These are phyloP conservation scores for Murina feae DNA, from an alignment of 2,113 vertebrate genomes.

Conservation along the genomic window DNA sequence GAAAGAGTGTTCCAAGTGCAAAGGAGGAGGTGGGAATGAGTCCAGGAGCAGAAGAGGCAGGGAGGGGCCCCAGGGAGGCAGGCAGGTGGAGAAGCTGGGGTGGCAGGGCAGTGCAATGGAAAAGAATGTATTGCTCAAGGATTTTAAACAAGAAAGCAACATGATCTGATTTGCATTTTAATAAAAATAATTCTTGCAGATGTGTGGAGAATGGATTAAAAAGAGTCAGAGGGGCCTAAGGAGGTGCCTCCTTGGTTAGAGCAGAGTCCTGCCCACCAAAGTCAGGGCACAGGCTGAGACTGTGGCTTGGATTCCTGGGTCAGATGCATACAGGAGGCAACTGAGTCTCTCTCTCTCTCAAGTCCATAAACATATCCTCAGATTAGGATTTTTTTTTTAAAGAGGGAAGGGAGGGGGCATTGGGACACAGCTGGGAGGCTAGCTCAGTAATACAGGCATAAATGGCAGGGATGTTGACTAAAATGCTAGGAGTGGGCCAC, in stretches of 20 bases:
- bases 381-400: not conserved
- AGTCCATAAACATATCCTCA: too few species aligned
- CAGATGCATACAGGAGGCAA: too few species aligned
- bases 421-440: not conserved
- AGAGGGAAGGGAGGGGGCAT: not conserved
- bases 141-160: not conserved
- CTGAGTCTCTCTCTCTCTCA: too few species aligned
- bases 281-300: too few species aligned
- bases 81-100: rapidly evolving
- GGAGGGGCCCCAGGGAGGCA: too few species aligned
- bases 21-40: not conserved
- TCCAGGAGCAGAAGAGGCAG: not conserved
- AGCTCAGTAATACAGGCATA: not conserved
- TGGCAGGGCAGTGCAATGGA: not conserved
- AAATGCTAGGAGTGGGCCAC: not conserved
- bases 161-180: not conserved
- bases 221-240: not conserved
- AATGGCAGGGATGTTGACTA: not conserved
- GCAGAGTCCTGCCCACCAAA: too few species aligned
- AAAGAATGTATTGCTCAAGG: not conserved
- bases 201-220: not conserved
- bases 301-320: too few species aligned
- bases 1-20: not conserved
- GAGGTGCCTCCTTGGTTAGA: too few species aligned
- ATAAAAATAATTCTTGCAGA: not conserved